These are phyloP conservation scores for Tenthredo livida DNA, from an alignment of 2,888 invertebrate species.

Conservation along the genomic window DNA sequence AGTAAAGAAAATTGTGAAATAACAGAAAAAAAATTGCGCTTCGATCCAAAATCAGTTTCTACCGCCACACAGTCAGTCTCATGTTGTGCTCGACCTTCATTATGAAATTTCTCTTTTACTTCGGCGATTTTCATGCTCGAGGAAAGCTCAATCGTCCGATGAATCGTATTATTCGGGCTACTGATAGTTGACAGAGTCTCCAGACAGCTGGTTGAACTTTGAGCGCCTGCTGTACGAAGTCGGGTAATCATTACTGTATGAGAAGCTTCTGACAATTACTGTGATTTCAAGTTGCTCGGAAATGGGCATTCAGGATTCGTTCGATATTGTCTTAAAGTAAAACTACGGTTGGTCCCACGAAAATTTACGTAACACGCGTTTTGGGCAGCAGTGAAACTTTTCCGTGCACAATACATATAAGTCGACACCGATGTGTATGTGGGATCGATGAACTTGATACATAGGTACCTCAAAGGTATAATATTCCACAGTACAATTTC, in stretches of 20 bases:
- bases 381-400: neutral
- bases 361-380: neutral
- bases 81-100: slow-evolving; percentile 3
- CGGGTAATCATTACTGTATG: neutral
- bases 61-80: neutral
- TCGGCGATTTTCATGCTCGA: neutral
- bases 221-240: neutral
- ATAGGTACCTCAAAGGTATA: neutral
- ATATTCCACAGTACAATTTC: neutral
- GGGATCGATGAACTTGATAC: neutral
- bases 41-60: neutral
- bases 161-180: slow-evolving; percentile 7
- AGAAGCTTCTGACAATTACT: neutral
- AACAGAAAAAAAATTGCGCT: too few species aligned
- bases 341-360: neutral
- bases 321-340: neutral
- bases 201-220: neutral
- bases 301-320: neutral
- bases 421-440: neutral
- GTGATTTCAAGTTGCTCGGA: neutral
- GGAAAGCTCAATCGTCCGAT: slow-evolving; percentile 22
- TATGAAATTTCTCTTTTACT: slow-evolving; percentile 17
- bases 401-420: neutral
- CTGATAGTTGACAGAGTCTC: neutral
- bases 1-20: neutral